Percentiles rank a stretch among this genome's conserved stretches.
phyloP scores from a whole-genome alignment of 2,113 vertebrate genomes.

The Dasyurus viverrinus region DNA sequence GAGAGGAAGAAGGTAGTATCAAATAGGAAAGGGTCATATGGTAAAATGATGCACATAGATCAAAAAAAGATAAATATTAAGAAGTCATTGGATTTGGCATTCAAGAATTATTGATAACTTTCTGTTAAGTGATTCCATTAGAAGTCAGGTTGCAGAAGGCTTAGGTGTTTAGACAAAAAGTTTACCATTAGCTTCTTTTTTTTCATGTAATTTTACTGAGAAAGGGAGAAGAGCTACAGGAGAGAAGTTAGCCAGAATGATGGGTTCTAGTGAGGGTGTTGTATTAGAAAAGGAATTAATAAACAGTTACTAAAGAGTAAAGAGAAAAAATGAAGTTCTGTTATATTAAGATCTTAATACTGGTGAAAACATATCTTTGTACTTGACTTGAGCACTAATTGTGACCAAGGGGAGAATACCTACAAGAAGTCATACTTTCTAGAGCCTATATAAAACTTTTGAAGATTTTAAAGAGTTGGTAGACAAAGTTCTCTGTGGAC shows the following conservation, averaged over 20 bases:
- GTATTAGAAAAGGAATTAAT: not conserved
- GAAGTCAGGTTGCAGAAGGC: not conserved
- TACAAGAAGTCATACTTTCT: not conserved
- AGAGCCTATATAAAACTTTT: not conserved
- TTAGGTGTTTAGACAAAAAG: not conserved
- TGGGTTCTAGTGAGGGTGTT: not conserved
- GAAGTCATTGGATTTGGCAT: not conserved
- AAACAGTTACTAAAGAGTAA: not conserved
- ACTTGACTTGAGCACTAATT: not conserved
- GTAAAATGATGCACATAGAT: not conserved
- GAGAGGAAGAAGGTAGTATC: not conserved
- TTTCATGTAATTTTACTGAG: not conserved
- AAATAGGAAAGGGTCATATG: not conserved
- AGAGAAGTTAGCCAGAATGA: not conserved
- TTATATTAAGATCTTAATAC: not conserved
- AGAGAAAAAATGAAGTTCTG: not conserved
- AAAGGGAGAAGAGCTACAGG: not conserved
- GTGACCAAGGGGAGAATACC: not conserved
- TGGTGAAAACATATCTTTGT: not conserved
- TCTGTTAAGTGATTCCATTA: not conserved
- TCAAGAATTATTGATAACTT: not conserved
- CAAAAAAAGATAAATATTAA: not conserved
- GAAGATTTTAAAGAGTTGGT: not conserved
- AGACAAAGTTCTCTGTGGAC: too few species aligned
- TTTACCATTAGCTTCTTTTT: not conserved